Evolutionary conservation across 2,888 invertebrate species (phyloP).

Genomic region (Phyllotreta striolata): DNA sequence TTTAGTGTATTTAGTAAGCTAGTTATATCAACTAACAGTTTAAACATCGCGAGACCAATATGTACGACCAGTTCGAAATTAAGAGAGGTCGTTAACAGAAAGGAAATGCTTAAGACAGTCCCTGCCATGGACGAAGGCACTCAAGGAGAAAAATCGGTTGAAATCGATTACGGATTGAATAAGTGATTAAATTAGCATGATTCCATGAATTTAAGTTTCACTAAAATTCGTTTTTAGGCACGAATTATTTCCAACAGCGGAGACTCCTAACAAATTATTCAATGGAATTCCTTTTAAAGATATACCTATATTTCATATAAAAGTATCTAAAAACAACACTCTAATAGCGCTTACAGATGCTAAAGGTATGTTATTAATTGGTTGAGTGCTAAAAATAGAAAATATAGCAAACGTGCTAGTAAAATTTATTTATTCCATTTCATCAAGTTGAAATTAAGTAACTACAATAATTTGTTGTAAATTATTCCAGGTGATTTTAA

Average conservation of each 20-base stretch:
- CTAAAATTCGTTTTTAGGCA: constrained; percentile 64
- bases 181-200: constrained; percentile 62
- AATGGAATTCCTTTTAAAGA: constrained; percentile 80
- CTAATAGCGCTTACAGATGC: constrained; percentile 78
- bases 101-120: constrained; percentile 65
- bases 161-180: constrained; percentile 72
- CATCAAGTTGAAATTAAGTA: too few relatives aligned
- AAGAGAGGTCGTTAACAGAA: constrained; percentile 63
- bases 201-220: constrained; percentile 12
- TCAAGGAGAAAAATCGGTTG: constrained; percentile 75
- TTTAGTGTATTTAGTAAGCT: constrained; percentile 16
- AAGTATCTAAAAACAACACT: constrained; percentile 88
- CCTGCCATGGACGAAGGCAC: constrained; percentile 77
- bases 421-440: too few relatives aligned
- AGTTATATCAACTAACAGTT: background rate
- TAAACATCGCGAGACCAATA: constrained; percentile 9
- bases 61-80: constrained; percentile 30
- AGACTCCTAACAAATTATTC: constrained; percentile 76
- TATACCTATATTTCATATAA: constrained; percentile 83
- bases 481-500: constrained; percentile 63
- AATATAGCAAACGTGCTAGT: too few relatives aligned
- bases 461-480: background rate
- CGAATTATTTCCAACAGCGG: constrained; percentile 76
- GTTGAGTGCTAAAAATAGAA: background rate
- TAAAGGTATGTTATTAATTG: constrained; percentile 63